These are phyloP conservation scores for Palaemon carinicauda DNA, from an alignment of 1,140 invertebrate genomes.

Conservation along the genomic window DNA sequence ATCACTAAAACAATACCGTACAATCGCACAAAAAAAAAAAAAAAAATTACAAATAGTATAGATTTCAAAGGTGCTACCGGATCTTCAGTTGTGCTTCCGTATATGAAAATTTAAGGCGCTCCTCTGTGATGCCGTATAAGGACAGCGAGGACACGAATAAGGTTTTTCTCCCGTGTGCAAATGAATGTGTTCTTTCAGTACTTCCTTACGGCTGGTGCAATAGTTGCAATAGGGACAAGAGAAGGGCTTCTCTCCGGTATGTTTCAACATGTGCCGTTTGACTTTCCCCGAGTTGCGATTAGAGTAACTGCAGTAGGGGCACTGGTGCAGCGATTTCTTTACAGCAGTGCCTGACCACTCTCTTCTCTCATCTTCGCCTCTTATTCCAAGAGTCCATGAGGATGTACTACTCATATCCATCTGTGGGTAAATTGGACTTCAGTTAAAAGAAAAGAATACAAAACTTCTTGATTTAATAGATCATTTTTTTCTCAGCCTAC, in stretches of 20 bases:
- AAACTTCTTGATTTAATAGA: too few relatives aligned
- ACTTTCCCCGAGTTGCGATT: background rate
- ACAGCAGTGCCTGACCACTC: background rate
- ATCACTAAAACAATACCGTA: too few relatives aligned
- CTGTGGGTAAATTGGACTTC: too few relatives aligned
- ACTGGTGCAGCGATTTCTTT: background rate
- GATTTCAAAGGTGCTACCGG: too few relatives aligned
- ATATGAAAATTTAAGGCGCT: background rate
- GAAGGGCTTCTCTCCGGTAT: background rate
- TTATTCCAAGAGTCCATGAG: too few relatives aligned
- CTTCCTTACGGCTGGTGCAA: slow-evolving; percentile 4
- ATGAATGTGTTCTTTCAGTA: slow-evolving; percentile 78
- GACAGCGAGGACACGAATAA: slow-evolving; percentile 76
- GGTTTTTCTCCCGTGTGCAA: slow-evolving; percentile 78
- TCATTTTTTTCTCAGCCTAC: too few relatives aligned
- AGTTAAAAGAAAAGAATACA: too few relatives aligned
- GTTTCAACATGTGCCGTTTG: background rate
- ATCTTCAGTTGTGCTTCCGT: too few relatives aligned
- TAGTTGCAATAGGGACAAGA: slow-evolving; percentile 19
- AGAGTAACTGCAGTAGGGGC: background rate
- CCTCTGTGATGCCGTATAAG: background rate
- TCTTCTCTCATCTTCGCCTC: background rate
- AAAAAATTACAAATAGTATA: too few relatives aligned
- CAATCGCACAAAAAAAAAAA: too few relatives aligned
- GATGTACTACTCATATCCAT: too few relatives aligned